Evolutionary conservation across 2,888 invertebrate species (phyloP).

Genomic region (Electrophaes corylata): DNA sequence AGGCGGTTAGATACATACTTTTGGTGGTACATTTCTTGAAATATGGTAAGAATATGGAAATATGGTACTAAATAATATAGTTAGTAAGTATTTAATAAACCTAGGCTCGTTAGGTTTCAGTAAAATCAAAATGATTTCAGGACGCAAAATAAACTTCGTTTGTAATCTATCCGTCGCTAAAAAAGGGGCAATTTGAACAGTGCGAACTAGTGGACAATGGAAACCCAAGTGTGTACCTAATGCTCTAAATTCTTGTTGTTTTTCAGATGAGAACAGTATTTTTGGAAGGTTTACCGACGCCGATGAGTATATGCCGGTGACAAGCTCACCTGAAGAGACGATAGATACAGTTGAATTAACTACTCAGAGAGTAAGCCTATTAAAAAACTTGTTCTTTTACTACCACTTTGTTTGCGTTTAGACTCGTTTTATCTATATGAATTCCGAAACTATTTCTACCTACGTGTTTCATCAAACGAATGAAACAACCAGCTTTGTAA

Average conservation of each 20-base stretch:
- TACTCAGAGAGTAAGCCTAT: constrained; percentile 55
- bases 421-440: constrained; percentile 1
- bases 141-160: constrained; percentile 1
- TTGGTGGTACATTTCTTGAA: too few species aligned
- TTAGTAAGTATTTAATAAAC: neutral
- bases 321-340: constrained; percentile 43
- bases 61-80: too few species aligned
- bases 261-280: constrained; percentile 77
- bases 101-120: neutral
- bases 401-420: neutral
- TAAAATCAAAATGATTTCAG: neutral
- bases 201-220: constrained; percentile 1
- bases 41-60: too few species aligned
- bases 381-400: neutral
- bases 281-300: constrained; percentile 70
- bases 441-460: neutral
- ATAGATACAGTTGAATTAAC: constrained; percentile 49
- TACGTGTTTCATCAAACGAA: constrained; percentile 9
- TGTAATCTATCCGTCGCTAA: constrained; percentile 6
- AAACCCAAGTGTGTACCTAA: constrained; percentile 4
- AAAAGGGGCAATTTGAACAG: constrained; percentile 6
- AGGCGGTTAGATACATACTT: too few species aligned
- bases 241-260: constrained; percentile 28
- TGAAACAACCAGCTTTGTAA: too few species aligned
- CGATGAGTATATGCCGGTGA: constrained; percentile 52